These are phyloP conservation scores for Mythimna albipuncta DNA, from an alignment of 2,888 invertebrate species.

Conservation along the genomic window DNA sequence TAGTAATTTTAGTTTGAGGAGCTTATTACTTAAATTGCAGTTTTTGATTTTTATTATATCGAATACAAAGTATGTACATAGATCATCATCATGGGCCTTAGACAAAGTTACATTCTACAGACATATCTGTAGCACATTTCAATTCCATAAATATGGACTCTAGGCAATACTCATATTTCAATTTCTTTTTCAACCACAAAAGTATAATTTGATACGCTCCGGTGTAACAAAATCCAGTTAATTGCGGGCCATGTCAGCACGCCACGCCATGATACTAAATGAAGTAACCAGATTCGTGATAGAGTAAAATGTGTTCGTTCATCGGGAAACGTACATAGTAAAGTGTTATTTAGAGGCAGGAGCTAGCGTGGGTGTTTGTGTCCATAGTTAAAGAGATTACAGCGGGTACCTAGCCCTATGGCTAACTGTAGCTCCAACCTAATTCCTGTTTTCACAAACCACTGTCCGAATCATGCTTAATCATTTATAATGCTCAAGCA, in stretches of 20 bases:
- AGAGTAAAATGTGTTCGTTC: conserved; percentile 69
- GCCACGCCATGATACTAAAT: conserved; percentile 57
- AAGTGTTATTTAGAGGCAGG: background rate
- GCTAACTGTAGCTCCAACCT: no score
- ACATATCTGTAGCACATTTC: no score
- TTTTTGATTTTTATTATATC: no score
- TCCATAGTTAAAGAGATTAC: background rate
- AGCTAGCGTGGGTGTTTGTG: background rate
- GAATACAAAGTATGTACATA: no score
- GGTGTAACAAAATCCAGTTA: conserved; percentile 62
- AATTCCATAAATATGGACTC: background rate
- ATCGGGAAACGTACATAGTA: conserved; percentile 44
- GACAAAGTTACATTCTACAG: no score
- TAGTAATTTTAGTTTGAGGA: background rate
- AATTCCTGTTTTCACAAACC: no score
- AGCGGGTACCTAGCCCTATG: background rate
- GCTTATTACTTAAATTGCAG: background rate
- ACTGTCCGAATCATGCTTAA: no score
- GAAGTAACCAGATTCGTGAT: conserved; percentile 72
- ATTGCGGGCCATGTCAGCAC: conserved; percentile 66
- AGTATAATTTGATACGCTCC: conserved; percentile 7
- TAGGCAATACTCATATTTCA: background rate
- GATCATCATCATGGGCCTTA: no score
- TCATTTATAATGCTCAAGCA: no score
- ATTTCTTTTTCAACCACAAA: background rate